phyloP scores from a whole-genome alignment of 2,113 vertebrate species.

The Chloebia gouldiae region DNA sequence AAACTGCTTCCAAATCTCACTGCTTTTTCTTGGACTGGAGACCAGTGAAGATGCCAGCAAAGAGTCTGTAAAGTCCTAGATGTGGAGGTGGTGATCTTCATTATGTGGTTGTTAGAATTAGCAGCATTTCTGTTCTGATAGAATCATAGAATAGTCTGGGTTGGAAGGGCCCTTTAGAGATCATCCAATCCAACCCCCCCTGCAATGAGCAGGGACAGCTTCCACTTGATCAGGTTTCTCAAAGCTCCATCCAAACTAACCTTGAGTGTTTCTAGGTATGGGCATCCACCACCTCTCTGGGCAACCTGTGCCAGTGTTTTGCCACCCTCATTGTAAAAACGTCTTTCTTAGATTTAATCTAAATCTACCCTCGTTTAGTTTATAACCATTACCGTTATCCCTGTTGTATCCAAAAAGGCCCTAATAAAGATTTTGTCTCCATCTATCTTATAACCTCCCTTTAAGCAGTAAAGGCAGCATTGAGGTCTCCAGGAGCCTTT shows the following conservation, averaged over 20 bases:
- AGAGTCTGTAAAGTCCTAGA: not conserved
- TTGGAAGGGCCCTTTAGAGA: not conserved
- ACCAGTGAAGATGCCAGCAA: not conserved
- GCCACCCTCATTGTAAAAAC: not conserved
- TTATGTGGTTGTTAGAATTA: not conserved
- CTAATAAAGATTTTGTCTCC: not conserved
- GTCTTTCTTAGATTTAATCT: not conserved
- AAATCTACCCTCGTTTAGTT: not conserved
- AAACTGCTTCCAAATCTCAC: not conserved
- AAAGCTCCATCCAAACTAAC: not conserved
- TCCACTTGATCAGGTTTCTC: not conserved
- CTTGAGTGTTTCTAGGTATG: not conserved
- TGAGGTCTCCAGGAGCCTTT: not conserved
- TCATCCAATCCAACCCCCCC: not conserved
- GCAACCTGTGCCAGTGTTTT: not conserved
- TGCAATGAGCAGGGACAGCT: not conserved
- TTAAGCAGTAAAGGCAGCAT: accelerated
- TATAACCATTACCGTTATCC: not conserved
- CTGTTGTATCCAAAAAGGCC: not conserved
- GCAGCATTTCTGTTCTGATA: not conserved
- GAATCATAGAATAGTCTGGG: not conserved
- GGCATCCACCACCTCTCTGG: not conserved
- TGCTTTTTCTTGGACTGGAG: not conserved
- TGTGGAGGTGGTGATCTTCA: not conserved
- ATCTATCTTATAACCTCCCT: not conserved